Percentiles rank a stretch among this genome's conserved stretches.
Evolutionary conservation across 2,888 invertebrate genomes (phyloP).

Genomic region (Andrena hattorfiana): DNA sequence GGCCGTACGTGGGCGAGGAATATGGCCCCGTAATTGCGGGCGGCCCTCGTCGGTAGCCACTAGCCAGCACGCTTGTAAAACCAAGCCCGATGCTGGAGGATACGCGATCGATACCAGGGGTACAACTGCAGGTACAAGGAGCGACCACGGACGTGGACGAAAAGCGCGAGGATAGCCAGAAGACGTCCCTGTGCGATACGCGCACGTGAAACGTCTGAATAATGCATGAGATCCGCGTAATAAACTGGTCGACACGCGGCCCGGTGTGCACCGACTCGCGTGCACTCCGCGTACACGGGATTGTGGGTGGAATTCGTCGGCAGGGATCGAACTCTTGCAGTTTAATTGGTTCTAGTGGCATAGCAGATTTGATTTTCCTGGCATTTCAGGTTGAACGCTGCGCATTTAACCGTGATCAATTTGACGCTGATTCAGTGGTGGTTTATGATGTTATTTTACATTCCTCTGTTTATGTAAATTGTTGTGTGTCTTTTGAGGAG

Average conservation of each 20-base stretch:
- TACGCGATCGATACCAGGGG: slow-evolving; percentile 47
- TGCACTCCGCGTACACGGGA: not conserved
- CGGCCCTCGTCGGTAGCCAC: slow-evolving; percentile 27
- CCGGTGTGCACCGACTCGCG: slow-evolving; percentile 21
- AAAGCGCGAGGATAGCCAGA: slow-evolving; percentile 19
- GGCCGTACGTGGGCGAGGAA: slow-evolving; percentile 52
- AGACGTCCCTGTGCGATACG: slow-evolving; percentile 32
- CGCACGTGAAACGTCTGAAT: slow-evolving; percentile 55
- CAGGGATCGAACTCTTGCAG: not conserved
- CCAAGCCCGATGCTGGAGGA: slow-evolving; percentile 31
- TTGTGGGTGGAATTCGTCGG: slow-evolving; percentile 2
- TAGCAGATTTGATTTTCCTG: too few species aligned
- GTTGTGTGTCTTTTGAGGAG: too few species aligned
- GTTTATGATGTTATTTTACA: too few species aligned
- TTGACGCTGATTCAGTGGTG: too few species aligned
- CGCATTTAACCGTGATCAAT: too few species aligned
- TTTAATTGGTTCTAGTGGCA: too few species aligned
- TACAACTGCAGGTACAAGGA: slow-evolving; percentile 14
- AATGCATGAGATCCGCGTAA: slow-evolving; percentile 63
- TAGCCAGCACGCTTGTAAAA: slow-evolving; percentile 33
- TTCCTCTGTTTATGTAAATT: too few species aligned
- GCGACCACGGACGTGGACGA: not conserved
- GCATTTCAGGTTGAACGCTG: too few species aligned
- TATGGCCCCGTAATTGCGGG: slow-evolving; percentile 9
- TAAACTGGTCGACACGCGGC: slow-evolving; percentile 55